These are phyloP conservation scores for Pachliopta kotzebuea DNA, from an alignment of 2,888 invertebrate genomes.

Conservation along the genomic window DNA sequence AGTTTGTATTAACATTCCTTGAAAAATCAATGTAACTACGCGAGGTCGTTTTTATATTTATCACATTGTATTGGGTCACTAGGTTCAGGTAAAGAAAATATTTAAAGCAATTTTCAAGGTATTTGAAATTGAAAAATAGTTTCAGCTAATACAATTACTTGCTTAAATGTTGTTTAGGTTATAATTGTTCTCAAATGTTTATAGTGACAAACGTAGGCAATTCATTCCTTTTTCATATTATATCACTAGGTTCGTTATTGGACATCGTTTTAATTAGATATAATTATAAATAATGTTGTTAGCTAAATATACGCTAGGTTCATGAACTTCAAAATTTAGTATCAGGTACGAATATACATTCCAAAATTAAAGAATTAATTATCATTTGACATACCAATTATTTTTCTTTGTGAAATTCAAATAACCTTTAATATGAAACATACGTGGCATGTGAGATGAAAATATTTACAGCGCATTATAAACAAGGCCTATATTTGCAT, in stretches of 20 bases:
- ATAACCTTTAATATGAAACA: not conserved
- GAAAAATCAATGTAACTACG: conserved; percentile 3
- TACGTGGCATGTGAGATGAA: not conserved
- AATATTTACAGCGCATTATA: conserved; percentile 31
- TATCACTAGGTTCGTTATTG: too few relatives aligned
- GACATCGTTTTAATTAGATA: too few relatives aligned
- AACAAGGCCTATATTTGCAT: conserved; percentile 48
- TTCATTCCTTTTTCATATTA: too few relatives aligned
- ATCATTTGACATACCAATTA: too few relatives aligned
- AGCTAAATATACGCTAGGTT: too few relatives aligned
- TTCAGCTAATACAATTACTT: not conserved
- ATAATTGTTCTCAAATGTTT: too few relatives aligned
- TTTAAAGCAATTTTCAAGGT: conserved; percentile 5
- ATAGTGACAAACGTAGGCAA: too few relatives aligned
- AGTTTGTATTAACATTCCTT: conserved; percentile 1
- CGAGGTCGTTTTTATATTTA: conserved; percentile 15
- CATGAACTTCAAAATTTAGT: too few relatives aligned
- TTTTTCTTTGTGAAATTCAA: too few relatives aligned
- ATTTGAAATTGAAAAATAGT: not conserved
- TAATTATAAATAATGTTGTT: too few relatives aligned
- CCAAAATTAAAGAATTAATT: too few relatives aligned
- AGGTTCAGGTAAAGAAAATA: conserved; percentile 8
- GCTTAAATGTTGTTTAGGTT: not conserved
- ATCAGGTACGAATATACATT: too few relatives aligned
- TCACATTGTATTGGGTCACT: conserved; percentile 10